Conservation (phyloP, 2,113 vertebrate species). For the Coptodon rendalli region DNA sequence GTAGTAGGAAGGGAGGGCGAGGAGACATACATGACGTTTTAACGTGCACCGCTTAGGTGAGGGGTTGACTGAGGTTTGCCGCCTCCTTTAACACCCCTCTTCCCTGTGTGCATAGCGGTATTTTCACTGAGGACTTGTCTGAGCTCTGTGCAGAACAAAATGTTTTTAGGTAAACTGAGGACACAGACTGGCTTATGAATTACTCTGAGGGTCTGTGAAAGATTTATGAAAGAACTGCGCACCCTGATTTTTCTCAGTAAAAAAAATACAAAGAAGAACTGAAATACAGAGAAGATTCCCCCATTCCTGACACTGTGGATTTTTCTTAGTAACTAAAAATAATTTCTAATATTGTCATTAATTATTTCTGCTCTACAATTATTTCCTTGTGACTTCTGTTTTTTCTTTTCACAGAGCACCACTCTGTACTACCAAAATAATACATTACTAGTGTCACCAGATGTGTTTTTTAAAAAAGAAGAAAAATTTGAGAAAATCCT, state of each 20-base stretch:
- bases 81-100: constrained; percentile 11
- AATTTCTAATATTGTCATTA: neutral
- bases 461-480: neutral
- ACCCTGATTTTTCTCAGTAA: neutral
- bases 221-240: neutral
- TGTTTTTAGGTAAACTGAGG: neutral
- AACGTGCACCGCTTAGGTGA: neutral
- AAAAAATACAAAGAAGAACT: neutral
- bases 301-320: neutral
- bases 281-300: neutral
- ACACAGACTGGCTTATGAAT: neutral
- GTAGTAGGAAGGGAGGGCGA: neutral
- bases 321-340: neutral
- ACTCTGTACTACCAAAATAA: neutral
- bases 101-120: neutral
- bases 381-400: neutral
- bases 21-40: constrained; percentile 2
- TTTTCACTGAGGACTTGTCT: neutral
- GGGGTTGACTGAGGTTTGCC: constrained; percentile 46
- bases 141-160: neutral
- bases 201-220: neutral
- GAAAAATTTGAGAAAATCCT: neutral
- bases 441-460: neutral
- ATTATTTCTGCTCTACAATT: neutral
- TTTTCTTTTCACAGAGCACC: neutral